These are phyloP conservation scores for Melitaea athalia DNA, from an alignment of 2,888 invertebrate species.

Conservation along the genomic window DNA sequence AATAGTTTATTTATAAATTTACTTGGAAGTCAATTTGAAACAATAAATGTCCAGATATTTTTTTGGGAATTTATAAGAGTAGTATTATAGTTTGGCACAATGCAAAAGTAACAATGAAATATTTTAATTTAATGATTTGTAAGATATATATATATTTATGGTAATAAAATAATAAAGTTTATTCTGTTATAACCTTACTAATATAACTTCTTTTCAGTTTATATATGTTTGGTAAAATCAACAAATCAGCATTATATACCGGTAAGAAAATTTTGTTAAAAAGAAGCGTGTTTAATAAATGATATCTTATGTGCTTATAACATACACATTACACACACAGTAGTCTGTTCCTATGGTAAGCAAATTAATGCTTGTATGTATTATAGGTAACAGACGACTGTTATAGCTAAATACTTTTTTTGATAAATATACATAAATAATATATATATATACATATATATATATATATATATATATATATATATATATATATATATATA, in stretches of 20 bases:
- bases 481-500: no score
- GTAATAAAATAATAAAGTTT: neutral
- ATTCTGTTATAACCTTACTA: neutral
- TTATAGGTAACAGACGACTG: no score
- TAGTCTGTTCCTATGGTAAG: neutral
- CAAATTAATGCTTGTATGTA: no score
- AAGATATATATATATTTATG: neutral
- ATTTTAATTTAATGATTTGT: neutral
- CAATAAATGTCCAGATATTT: neutral
- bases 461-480: no score
- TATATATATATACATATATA: no score
- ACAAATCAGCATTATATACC: constrained; percentile 48
- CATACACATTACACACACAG: neutral
- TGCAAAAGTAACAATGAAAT: constrained; percentile 1
- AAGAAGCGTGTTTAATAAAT: neutral
- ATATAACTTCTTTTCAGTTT: neutral
- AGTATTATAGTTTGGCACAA: neutral
- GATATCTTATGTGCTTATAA: neutral
- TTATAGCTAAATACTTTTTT: no score
- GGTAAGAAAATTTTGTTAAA: constrained; percentile 41
- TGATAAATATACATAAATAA: no score
- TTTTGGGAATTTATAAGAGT: neutral
- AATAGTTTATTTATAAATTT: no score
- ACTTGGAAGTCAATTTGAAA: neutral
- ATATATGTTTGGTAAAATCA: constrained; percentile 1